These are phyloP conservation scores for Bathynomus jamesi DNA, from an alignment of 1,140 invertebrate species.

Conservation along the genomic window DNA sequence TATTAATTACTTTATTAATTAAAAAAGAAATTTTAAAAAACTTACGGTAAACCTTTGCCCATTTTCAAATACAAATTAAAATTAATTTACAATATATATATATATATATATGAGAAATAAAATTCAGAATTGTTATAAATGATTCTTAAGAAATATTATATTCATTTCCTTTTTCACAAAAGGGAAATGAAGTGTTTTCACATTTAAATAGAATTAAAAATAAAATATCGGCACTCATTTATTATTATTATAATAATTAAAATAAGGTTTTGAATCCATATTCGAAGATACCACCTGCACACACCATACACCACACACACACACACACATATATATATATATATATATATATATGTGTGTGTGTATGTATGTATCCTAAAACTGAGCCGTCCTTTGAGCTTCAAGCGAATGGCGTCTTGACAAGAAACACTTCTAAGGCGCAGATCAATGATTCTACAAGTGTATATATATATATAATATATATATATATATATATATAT, in stretches of 20 bases:
- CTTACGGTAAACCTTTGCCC: neutral
- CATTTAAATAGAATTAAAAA: neutral
- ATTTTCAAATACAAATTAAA: neutral
- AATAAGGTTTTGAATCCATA: neutral
- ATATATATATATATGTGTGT: neutral
- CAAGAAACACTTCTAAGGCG: neutral
- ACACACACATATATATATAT: neutral
- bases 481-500: constrained; percentile 3
- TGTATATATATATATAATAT: neutral
- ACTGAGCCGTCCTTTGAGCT: neutral
- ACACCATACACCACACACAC: neutral
- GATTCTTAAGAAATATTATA: no score
- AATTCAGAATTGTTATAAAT: neutral
- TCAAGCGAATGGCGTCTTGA: neutral
- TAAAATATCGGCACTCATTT: neutral
- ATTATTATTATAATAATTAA: neutral
- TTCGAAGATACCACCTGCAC: no score
- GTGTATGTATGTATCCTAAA: neutral
- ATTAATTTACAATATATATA: neutral
- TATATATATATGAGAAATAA: neutral
- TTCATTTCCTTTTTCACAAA: no score
- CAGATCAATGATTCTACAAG: neutral
- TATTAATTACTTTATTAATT: neutral
- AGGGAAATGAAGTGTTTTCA: neutral
- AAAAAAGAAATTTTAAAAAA: neutral